These are phyloP conservation scores for Rostratula benghalensis DNA, from an alignment of 2,113 vertebrate genomes.

Conservation along the genomic window DNA sequence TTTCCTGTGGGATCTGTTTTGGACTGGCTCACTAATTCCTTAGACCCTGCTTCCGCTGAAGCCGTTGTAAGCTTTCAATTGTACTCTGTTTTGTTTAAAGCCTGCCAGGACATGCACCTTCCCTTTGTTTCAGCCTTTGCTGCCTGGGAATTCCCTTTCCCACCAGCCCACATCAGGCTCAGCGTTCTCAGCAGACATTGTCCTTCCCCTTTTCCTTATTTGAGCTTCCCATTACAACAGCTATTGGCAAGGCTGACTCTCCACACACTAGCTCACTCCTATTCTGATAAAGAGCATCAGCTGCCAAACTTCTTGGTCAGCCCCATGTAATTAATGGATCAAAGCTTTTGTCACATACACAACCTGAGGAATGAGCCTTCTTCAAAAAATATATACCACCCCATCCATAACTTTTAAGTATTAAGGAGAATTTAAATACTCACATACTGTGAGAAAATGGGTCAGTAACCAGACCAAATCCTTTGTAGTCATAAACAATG, in stretches of 20 bases:
- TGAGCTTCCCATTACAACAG: not conserved
- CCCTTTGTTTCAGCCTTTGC: not conserved
- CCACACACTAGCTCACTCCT: not conserved
- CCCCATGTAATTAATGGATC: not conserved
- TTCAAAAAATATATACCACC: not conserved
- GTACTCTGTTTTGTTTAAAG: not conserved
- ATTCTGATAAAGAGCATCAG: not conserved
- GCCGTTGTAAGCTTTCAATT: not conserved
- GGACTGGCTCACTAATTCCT: not conserved
- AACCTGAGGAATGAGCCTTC: not conserved
- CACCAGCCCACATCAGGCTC: not conserved
- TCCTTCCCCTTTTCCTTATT: not conserved
- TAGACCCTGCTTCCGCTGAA: not conserved
- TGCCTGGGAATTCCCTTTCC: constrained; percentile 16
- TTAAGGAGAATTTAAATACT: not conserved
- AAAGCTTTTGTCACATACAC: not conserved
- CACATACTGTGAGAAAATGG: not conserved
- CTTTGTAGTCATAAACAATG: not conserved
- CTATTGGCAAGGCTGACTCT: not conserved
- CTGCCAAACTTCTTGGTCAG: not conserved
- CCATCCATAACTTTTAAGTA: not conserved
- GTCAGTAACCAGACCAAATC: not conserved
- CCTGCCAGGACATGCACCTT: not conserved
- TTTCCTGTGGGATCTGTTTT: not conserved
- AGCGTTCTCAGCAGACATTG: not conserved